phyloP scores from a whole-genome alignment of 2,888 invertebrate species.

The Galerucella nymphaeae region DNA sequence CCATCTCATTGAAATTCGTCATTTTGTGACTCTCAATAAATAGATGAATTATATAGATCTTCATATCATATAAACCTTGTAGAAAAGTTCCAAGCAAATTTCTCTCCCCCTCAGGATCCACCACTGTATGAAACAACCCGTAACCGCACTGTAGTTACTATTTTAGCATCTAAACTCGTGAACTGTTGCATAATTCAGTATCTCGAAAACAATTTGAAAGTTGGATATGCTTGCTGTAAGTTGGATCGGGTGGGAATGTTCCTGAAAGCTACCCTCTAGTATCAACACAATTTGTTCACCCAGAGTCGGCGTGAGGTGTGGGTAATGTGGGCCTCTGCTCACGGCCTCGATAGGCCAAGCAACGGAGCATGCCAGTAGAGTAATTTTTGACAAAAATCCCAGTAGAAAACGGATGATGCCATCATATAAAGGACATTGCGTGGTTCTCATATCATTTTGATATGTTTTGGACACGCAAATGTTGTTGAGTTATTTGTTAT shows the following conservation, averaged over 20 bases:
- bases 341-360: too few species aligned
- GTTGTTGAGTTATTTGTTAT: too few species aligned
- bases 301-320: too few species aligned
- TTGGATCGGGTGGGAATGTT: conserved; percentile 5
- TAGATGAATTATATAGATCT: too few species aligned
- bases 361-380: too few species aligned
- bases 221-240: conserved; percentile 17
- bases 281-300: conserved; percentile 17
- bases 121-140: not conserved
- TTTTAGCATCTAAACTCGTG: conserved; percentile 25
- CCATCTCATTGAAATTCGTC: not conserved
- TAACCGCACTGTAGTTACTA: conserved; percentile 12
- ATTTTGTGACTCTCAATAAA: not conserved
- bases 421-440: too few species aligned
- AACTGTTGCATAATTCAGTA: conserved; percentile 28
- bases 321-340: too few species aligned
- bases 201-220: conserved; percentile 24
- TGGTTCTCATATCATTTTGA: too few species aligned
- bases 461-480: too few species aligned
- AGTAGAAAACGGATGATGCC: too few species aligned
- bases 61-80: too few species aligned
- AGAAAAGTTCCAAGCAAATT: not conserved
- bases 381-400: too few species aligned
- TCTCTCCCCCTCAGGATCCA: not conserved
- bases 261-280: conserved; percentile 21